Base-by-base conservation (phyloP, 2,113 vertebrate species). In the Chaetura pelagica region DNA sequence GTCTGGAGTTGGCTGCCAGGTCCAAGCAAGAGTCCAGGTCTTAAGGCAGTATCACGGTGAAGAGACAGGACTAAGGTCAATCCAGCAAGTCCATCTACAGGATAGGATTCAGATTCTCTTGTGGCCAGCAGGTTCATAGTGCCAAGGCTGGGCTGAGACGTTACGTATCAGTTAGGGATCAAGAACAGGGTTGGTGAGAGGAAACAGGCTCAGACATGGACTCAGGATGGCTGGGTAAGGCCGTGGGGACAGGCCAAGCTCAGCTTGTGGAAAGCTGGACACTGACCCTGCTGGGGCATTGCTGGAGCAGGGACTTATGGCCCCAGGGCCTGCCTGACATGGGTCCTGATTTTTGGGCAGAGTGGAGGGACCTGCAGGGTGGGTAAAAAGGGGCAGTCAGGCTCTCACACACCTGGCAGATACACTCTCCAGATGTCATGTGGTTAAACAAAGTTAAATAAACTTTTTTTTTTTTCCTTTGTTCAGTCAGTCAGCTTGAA, bases 201-300 rank as follows among this genome's bases (percentile, higher is more conserved):
- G 19, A 40, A 49, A 29, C 29, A 49, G 34, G 30, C 42, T 80
- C 51, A 42, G 35, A 21, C 20, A 3, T 34, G 19, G 29, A 15
- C n/a, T n/a, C 49, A 15, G 1, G 23, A 48, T 63, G 48, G 11
- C 11, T 62, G 57, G 35, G 8, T 18, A 54, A 46, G 21, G 30
- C 38, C 5, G 2, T 34, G 12, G 23, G 17, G 44, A 40, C 3
- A 2, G 35, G 46, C 16, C 2, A 6, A 32, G 21, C 22, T 54
- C 46, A 32, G 32, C 16, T 46, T 2, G 1, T 32, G 49, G 57
- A 29, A 13, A 40, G 29, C 40, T 72, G 34, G 57, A 55, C n/a
- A 54, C 15, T 4, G 3, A 26, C 57, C 23, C 4, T 87, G 7
- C 40, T 78, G 15, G 18, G 2, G 23, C 3, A 1, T 48, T 0